Conservation (phyloP, 2,113 vertebrate species). For the Channa maculata region DNA sequence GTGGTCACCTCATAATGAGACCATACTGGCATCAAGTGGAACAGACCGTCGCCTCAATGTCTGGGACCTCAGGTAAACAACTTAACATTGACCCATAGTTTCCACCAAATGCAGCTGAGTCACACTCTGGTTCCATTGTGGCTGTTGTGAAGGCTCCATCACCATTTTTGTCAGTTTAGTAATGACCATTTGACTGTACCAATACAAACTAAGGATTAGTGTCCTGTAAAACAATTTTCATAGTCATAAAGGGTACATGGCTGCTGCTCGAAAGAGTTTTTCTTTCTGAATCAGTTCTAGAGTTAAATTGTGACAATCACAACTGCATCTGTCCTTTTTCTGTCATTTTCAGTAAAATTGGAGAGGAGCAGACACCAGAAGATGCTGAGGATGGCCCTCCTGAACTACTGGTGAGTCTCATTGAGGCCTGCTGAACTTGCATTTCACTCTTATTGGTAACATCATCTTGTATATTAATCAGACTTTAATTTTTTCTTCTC, state of each 20-base stretch:
- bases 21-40: slow-evolving; percentile 90
- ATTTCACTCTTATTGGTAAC: not conserved
- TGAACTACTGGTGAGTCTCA: slow-evolving; percentile 88
- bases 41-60: slow-evolving; percentile 89
- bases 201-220: too few relatives aligned
- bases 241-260: too few relatives aligned
- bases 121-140: too few relatives aligned
- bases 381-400: slow-evolving; percentile 94
- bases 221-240: too few relatives aligned
- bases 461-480: not conserved
- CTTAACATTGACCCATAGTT: not conserved
- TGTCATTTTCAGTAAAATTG: slow-evolving; percentile 89
- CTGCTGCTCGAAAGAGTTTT: too few relatives aligned
- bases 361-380: slow-evolving; percentile 94
- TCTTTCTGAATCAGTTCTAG: too few relatives aligned
- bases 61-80: slow-evolving; percentile 89
- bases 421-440: not conserved
- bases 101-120: not conserved
- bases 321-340: not conserved
- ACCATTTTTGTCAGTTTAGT: not conserved
- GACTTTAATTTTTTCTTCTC: not conserved
- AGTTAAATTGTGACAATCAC: not conserved
- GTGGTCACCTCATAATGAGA: slow-evolving; percentile 93
- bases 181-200: not conserved
- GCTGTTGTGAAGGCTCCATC: not conserved